A percentile compares a stretch with the other conserved stretches of the same genome.
Conservation (phyloP, 2,888 invertebrate genomes). For the Melipona bicolor region DNA sequence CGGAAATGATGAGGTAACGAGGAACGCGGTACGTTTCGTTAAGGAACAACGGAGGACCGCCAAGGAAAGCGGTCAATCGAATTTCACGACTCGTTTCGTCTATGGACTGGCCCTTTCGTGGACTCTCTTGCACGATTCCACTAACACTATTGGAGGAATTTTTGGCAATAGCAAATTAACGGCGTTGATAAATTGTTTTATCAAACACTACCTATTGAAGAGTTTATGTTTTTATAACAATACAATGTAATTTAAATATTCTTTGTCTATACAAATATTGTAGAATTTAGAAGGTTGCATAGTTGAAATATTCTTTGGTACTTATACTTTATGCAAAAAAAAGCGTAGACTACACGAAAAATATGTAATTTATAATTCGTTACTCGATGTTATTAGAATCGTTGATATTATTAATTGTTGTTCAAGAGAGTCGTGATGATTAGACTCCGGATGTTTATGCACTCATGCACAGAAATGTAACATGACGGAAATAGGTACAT, state of each 20-base stretch:
- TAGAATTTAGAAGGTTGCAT: too few species aligned
- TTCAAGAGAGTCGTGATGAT: background rate
- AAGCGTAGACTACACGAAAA: too few species aligned
- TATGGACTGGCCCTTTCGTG: too few species aligned
- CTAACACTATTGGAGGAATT: background rate
- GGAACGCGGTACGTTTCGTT: conserved; percentile 29
- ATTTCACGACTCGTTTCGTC: conserved; percentile 25
- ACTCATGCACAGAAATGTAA: background rate
- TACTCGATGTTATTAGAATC: too few species aligned
- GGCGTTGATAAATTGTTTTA: background rate
- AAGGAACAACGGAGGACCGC: conserved; percentile 28
- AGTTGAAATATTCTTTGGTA: too few species aligned
- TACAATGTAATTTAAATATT: too few species aligned
- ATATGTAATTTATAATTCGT: too few species aligned
- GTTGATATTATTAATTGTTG: too few species aligned
- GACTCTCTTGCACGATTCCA: background rate
- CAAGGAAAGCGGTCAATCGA: conserved; percentile 30
- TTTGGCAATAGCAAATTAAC: background rate
- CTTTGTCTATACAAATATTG: too few species aligned
- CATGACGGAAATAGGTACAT: background rate
- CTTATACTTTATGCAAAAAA: too few species aligned
- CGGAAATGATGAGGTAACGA: conserved; percentile 56
- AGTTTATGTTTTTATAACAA: too few species aligned
- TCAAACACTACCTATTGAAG: too few species aligned
- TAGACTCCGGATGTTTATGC: background rate